phyloP scores from a whole-genome alignment of 2,797 vertebrate genomes.

The Hoplostethus mediterraneus region DNA sequence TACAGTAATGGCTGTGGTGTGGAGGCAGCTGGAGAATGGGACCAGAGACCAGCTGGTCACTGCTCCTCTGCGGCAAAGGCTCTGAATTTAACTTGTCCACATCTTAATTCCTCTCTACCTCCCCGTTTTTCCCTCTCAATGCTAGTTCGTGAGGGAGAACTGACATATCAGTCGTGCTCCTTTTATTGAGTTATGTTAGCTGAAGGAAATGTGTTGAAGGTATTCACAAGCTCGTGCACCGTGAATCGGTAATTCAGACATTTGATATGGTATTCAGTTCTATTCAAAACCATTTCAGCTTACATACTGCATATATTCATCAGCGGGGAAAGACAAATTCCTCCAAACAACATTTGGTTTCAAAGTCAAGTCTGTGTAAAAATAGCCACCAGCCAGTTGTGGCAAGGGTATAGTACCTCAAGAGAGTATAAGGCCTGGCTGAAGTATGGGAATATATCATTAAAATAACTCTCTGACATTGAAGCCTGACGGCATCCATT shows the following conservation, averaged over 20 bases:
- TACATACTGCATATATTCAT: slow-evolving; percentile 48
- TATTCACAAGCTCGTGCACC: slow-evolving; percentile 15
- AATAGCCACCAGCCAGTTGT: slow-evolving; percentile 68
- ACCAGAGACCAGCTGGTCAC: slow-evolving; percentile 70
- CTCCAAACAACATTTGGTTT: slow-evolving; percentile 65
- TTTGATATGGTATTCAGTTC: slow-evolving; percentile 44
- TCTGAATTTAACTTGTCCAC: slow-evolving; percentile 43
- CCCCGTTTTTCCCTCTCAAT: slow-evolving; percentile 48
- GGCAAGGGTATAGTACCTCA: slow-evolving; percentile 61
- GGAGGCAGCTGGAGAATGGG: slow-evolving; percentile 81
- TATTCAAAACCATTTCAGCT: slow-evolving; percentile 41
- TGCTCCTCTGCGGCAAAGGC: slow-evolving; percentile 29
- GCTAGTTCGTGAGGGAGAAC: slow-evolving; percentile 41
- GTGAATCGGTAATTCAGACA: slow-evolving; percentile 30
- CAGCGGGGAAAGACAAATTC: slow-evolving; percentile 43
- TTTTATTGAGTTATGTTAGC: slow-evolving; percentile 36
- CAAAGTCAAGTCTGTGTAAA: slow-evolving; percentile 72
- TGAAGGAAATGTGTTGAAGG: slow-evolving; percentile 34
- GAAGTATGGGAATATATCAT: slow-evolving; percentile 77
- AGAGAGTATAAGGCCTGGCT: slow-evolving; percentile 62
- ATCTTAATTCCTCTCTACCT: slow-evolving; percentile 31
- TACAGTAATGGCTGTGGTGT: slow-evolving; percentile 70
- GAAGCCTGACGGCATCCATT: slow-evolving; percentile 77
- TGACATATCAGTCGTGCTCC: slow-evolving; percentile 40
- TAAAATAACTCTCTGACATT: slow-evolving; percentile 79